Evolutionary conservation across 2,113 vertebrate species (phyloP).

Genomic region (Tetrax tetrax): DNA sequence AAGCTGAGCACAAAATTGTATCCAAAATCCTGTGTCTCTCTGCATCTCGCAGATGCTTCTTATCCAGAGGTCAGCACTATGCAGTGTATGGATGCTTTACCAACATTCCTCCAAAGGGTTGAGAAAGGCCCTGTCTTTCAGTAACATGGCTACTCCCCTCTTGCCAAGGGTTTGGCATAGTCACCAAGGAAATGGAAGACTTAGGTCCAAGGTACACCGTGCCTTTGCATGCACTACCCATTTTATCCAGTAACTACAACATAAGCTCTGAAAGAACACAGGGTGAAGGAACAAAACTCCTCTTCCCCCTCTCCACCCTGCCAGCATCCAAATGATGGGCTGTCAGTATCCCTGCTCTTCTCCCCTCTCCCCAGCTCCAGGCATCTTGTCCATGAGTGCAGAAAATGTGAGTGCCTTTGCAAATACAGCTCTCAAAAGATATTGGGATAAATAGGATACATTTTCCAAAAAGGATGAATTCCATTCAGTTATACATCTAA

Average conservation of each 20-base stretch:
- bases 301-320: not conserved
- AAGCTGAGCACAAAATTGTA: not conserved
- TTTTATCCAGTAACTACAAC: not conserved
- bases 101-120: not conserved
- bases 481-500: not conserved
- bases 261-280: not conserved
- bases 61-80: not conserved
- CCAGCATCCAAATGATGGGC: not conserved
- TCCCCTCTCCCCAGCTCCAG: not conserved
- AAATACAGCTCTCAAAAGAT: not conserved
- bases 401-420: not conserved
- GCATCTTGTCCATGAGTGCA: not conserved
- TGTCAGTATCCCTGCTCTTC: not conserved
- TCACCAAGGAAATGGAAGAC: not conserved
- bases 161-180: not conserved
- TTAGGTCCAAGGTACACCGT: not conserved
- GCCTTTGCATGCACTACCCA: not conserved
- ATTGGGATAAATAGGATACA: not conserved
- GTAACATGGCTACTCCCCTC: not conserved
- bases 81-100: not conserved
- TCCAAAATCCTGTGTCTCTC: not conserved
- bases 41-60: not conserved
- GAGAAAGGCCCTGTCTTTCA: not conserved
- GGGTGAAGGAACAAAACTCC: not conserved
- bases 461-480: not conserved